phyloP scores from a whole-genome alignment of 2,113 vertebrate species.

The Brachypodius melanocephalos region DNA sequence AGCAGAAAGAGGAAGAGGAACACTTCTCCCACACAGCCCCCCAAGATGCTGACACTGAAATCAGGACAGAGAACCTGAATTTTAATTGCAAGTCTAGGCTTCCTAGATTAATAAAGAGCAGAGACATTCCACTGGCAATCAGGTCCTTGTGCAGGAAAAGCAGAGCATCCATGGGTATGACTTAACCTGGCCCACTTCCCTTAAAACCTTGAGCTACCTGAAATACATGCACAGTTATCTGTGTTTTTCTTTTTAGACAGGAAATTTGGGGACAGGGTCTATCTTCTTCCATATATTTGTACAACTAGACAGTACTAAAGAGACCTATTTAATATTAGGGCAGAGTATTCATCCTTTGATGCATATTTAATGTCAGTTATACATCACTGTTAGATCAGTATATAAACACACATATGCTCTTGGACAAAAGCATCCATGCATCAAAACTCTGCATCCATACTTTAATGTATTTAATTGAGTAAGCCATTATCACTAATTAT shows the following conservation, averaged over 20 bases:
- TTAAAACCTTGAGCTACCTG: background rate
- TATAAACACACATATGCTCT: slow-evolving; percentile 48
- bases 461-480: slow-evolving; percentile 55
- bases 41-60: background rate
- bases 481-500: slow-evolving; percentile 51
- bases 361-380: slow-evolving; percentile 27
- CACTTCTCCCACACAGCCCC: background rate
- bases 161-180: background rate
- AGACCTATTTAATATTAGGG: background rate
- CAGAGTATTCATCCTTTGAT: slow-evolving; percentile 9
- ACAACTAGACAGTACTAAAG: background rate
- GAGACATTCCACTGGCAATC: background rate
- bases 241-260: background rate
- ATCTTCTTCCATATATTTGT: background rate
- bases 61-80: background rate
- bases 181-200: background rate
- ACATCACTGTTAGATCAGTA: slow-evolving; percentile 20
- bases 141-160: background rate
- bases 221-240: background rate
- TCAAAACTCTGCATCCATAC: slow-evolving; percentile 37
- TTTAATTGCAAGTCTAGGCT: background rate
- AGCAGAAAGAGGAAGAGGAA: background rate
- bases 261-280: background rate
- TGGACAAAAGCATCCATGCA: slow-evolving; percentile 54
- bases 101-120: background rate